These are phyloP conservation scores for Melitaea cinxia DNA, from an alignment of 1,140 invertebrate species.

Conservation along the genomic window DNA sequence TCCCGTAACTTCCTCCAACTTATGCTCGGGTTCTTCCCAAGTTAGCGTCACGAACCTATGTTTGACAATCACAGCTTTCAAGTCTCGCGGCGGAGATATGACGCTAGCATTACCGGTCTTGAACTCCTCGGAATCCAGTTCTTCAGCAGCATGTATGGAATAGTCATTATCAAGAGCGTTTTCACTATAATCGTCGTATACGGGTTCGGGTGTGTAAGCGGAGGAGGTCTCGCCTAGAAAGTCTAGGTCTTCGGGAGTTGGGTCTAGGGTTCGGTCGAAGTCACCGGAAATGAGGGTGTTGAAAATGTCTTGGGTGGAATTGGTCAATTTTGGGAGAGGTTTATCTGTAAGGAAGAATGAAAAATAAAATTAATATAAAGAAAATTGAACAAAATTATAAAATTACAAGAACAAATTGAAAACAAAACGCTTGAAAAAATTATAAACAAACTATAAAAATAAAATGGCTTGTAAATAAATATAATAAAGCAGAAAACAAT, in stretches of 20 bases:
- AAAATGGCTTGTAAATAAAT: no score
- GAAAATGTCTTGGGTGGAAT: slow-evolving; percentile 35
- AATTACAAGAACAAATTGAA: neutral
- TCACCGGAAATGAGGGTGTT: slow-evolving; percentile 29
- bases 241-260: slow-evolving; percentile 46
- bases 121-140: slow-evolving; percentile 45
- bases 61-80: slow-evolving; percentile 70
- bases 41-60: slow-evolving; percentile 72
- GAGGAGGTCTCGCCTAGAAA: slow-evolving; percentile 79
- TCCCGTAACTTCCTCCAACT: slow-evolving; percentile 52
- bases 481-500: no score
- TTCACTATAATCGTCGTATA: slow-evolving; percentile 47
- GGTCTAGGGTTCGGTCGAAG: slow-evolving; percentile 30
- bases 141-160: slow-evolving; percentile 62
- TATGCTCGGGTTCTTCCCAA: slow-evolving; percentile 60
- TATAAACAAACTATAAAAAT: no score
- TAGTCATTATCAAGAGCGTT: slow-evolving; percentile 44
- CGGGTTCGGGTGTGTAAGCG: slow-evolving; percentile 66
- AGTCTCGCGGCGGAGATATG: slow-evolving; percentile 49
- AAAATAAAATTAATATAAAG: slow-evolving; percentile 29
- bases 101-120: slow-evolving; percentile 47
- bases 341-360: slow-evolving; percentile 19
- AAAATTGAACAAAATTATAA: slow-evolving; percentile 15
- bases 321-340: slow-evolving; percentile 10
- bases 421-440: no score